Percentiles rank a stretch among this genome's conserved stretches.
Evolutionary conservation across 2,797 vertebrate species (phyloP).

Genomic region (Taenioides sp.): DNA sequence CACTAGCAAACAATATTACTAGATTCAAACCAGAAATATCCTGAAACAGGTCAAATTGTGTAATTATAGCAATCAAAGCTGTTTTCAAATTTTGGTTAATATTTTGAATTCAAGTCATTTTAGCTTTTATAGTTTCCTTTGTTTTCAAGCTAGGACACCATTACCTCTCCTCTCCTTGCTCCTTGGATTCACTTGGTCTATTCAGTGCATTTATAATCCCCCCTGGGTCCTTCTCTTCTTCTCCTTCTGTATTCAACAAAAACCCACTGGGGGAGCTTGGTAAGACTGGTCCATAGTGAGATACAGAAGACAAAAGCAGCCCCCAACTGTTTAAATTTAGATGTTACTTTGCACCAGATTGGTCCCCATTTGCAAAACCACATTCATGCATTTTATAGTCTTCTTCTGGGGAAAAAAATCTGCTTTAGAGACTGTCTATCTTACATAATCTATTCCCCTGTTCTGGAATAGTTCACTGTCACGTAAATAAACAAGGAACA

Average conservation of each 20-base stretch:
- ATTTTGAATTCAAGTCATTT: slow-evolving; percentile 14
- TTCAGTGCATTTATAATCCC: slow-evolving; percentile 52
- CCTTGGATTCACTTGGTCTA: slow-evolving; percentile 24
- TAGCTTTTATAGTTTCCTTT: slow-evolving; percentile 32
- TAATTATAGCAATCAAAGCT: background rate
- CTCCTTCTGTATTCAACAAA: slow-evolving; percentile 51
- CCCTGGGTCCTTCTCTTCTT: slow-evolving; percentile 28
- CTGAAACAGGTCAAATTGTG: background rate
- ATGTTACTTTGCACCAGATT: slow-evolving; percentile 19
- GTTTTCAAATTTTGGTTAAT: background rate
- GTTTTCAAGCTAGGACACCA: slow-evolving; percentile 24
- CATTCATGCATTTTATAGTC: slow-evolving; percentile 16
- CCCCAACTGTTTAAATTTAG: slow-evolving; percentile 12
- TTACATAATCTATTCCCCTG: slow-evolving; percentile 4
- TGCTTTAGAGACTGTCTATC: slow-evolving; percentile 38
- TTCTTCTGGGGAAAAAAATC: background rate
- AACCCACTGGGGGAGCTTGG: slow-evolving; percentile 40
- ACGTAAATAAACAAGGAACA: slow-evolving; percentile 27
- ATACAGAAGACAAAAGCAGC: slow-evolving; percentile 34
- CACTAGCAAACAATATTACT: background rate
- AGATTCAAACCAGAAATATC: background rate
- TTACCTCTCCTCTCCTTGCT: slow-evolving; percentile 31
- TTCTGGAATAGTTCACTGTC: slow-evolving; percentile 35
- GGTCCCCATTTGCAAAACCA: slow-evolving; percentile 23
- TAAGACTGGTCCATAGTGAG: slow-evolving; percentile 52